phyloP scores from a whole-genome alignment of 2,797 vertebrate species.

The Onychomys torridus region DNA sequence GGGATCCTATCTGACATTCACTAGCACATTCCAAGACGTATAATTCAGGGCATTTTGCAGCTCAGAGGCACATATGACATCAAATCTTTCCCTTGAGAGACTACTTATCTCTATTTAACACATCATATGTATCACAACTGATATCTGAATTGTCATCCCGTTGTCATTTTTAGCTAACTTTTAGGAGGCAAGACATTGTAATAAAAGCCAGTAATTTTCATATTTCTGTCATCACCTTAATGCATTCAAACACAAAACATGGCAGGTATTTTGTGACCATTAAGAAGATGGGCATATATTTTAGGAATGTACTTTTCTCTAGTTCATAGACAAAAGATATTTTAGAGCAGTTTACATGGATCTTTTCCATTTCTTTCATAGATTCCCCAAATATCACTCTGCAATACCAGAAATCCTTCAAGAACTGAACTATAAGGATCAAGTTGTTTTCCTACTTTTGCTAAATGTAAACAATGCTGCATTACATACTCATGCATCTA shows the following conservation, averaged over 20 bases:
- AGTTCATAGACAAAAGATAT: background rate
- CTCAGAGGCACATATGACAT: background rate
- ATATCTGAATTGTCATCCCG: background rate
- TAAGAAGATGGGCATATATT: background rate
- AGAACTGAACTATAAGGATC: background rate
- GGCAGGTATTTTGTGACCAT: background rate
- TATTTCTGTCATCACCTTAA: conserved; percentile 13
- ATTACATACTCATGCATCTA: background rate
- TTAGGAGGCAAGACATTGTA: background rate
- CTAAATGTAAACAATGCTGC: background rate
- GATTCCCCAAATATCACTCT: background rate
- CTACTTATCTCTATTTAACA: conserved; percentile 7
- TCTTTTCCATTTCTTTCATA: conserved; percentile 37
- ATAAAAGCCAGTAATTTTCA: conserved; percentile 16
- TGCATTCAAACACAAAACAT: background rate
- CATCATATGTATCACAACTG: background rate
- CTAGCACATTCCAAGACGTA: background rate
- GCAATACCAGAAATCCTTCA: background rate
- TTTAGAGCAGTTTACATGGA: background rate
- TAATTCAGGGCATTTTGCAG: background rate
- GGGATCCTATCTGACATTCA: background rate
- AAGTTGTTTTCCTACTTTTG: background rate
- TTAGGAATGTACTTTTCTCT: conserved; percentile 39
- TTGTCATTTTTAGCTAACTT: conserved; percentile 20
- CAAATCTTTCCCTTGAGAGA: background rate